phyloP scores from a whole-genome alignment of 2,888 invertebrate genomes.

The Microdon myrmicae region DNA sequence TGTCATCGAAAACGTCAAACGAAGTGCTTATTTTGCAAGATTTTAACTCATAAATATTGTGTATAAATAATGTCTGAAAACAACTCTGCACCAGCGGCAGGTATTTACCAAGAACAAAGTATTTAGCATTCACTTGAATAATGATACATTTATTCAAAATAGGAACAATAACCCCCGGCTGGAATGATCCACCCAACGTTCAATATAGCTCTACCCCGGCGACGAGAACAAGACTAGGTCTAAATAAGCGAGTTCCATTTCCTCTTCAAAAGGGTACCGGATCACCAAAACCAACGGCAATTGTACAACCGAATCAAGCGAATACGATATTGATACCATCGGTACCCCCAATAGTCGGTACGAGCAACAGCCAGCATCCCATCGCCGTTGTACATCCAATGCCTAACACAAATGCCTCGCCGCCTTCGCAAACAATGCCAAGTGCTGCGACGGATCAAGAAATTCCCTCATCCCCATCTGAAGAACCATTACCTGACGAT shows the following conservation, averaged over 20 bases:
- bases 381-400: conserved; percentile 59
- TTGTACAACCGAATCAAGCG: conserved; percentile 57
- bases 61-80: conserved; percentile 3
- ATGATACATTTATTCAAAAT: conserved; percentile 4
- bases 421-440: conserved; percentile 22
- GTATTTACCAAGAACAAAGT: conserved; percentile 1
- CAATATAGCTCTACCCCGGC: conserved; percentile 54
- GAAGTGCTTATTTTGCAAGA: not conserved
- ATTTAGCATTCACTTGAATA: not conserved
- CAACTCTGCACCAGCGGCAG: not conserved
- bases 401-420: conserved; percentile 47
- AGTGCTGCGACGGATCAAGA: conserved; percentile 20
- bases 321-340: conserved; percentile 46
- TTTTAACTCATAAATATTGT: conserved; percentile 5
- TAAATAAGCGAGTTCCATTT: conserved; percentile 64
- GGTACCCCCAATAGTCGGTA: conserved; percentile 44
- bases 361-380: conserved; percentile 53
- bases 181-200: conserved; percentile 65
- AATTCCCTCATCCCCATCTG: conserved; percentile 14
- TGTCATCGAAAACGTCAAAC: too few species aligned
- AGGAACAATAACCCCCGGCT: conserved; percentile 65
- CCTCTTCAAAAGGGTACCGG: conserved; percentile 57
- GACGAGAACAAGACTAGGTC: conserved; percentile 61
- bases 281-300: conserved; percentile 58
- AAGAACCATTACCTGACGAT: conserved; percentile 52